Conservation (phyloP, 2,888 invertebrate species). For the Drosophila mettleri region DNA sequence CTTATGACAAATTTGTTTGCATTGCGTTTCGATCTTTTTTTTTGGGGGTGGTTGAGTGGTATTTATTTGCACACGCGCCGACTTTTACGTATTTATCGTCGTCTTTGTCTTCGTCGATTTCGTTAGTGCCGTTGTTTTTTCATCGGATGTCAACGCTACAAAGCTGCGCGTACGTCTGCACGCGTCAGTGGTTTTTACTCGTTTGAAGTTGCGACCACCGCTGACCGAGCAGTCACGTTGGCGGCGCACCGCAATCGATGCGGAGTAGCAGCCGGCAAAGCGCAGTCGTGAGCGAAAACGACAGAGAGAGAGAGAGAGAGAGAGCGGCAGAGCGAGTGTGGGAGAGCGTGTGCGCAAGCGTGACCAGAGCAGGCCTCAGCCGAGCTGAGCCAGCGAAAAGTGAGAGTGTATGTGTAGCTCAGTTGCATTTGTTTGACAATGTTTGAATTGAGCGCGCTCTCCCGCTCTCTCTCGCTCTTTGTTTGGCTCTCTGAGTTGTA, state of each 20-base stretch:
- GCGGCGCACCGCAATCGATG: slow-evolving; percentile 25
- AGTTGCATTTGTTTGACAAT: slow-evolving; percentile 19
- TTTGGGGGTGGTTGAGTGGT: slow-evolving; percentile 4
- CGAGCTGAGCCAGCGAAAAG: slow-evolving; percentile 26
- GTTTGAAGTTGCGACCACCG: slow-evolving; percentile 66
- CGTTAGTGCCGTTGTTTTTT: slow-evolving; percentile 20
- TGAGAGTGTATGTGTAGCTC: slow-evolving; percentile 43
- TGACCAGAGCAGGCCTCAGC: slow-evolving; percentile 22
- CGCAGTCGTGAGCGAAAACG: slow-evolving; percentile 7
- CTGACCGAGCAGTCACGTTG: slow-evolving; percentile 20
- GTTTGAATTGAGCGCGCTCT: slow-evolving; percentile 7
- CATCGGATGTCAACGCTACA: slow-evolving; percentile 35
- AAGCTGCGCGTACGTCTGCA: slow-evolving; percentile 73
- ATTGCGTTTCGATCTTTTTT: slow-evolving; percentile 43
- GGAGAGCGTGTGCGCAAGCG: slow-evolving; percentile 52
- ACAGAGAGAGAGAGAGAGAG: slow-evolving; percentile 8
- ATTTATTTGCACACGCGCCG: slow-evolving; percentile 59
- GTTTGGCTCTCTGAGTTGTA: slow-evolving; percentile 1
- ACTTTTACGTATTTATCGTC: slow-evolving; percentile 23
- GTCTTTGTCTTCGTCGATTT: slow-evolving; percentile 21
- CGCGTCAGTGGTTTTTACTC: slow-evolving; percentile 74
- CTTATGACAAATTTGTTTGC: slow-evolving; percentile 59
- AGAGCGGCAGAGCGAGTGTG: slow-evolving; percentile 6
- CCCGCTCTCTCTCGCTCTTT: background rate
- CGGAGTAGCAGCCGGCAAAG: slow-evolving; percentile 30